These are phyloP conservation scores for Drosophila auraria DNA, from an alignment of 1,140 invertebrate species.

Conservation along the genomic window DNA sequence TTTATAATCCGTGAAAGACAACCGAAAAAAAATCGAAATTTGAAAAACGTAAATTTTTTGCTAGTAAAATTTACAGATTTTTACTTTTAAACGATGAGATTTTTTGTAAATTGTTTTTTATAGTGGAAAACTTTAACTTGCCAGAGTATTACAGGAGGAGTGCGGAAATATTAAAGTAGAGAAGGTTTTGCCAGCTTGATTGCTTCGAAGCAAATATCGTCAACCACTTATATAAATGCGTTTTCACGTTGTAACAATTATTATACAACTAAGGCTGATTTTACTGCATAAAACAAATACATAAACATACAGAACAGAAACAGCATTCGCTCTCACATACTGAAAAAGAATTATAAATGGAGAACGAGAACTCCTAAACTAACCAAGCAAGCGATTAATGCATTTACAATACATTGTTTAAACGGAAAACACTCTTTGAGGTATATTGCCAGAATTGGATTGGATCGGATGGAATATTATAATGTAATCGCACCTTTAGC, in stretches of 20 bases:
- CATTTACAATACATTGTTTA: slow-evolving; percentile 55
- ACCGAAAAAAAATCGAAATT: slow-evolving; percentile 27
- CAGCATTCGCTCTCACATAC: slow-evolving; percentile 14
- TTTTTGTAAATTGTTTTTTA: slow-evolving; percentile 79
- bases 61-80: slow-evolving; percentile 84
- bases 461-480: slow-evolving; percentile 38
- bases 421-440: slow-evolving; percentile 37
- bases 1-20: slow-evolving; percentile 40
- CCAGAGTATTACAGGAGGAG: slow-evolving; percentile 53
- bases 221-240: slow-evolving; percentile 53
- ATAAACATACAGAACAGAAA: slow-evolving; percentile 27
- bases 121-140: slow-evolving; percentile 72
- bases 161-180: slow-evolving; percentile 9
- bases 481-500: slow-evolving; percentile 69
- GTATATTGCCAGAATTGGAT: slow-evolving; percentile 44
- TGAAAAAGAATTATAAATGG: slow-evolving; percentile 25
- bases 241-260: slow-evolving; percentile 74
- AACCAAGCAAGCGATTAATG: slow-evolving; percentile 55
- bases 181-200: slow-evolving; percentile 54
- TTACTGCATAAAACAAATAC: slow-evolving; percentile 60
- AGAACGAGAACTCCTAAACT: slow-evolving; percentile 18
- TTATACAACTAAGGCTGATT: slow-evolving; percentile 81
- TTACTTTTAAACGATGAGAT: slow-evolving; percentile 65
- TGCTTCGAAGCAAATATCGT: slow-evolving; percentile 50
- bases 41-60: slow-evolving; percentile 66